Conservation (phyloP, 2,888 invertebrate species). For the Lasioglossum marginatum region DNA sequence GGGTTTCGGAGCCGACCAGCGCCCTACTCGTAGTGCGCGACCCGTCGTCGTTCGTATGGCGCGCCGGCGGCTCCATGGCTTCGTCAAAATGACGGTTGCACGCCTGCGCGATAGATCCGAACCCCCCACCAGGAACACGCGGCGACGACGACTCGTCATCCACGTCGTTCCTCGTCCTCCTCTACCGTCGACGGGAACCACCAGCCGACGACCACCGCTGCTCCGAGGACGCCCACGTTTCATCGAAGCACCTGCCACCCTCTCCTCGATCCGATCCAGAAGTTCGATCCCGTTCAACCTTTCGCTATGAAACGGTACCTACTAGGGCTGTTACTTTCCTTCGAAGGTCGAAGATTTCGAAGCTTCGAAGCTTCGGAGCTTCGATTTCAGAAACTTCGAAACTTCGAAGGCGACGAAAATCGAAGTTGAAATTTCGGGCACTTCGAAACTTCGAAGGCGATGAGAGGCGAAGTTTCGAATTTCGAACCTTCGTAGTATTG, state of each 20-base stretch:
- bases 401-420: too few species aligned
- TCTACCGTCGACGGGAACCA: slow-evolving; percentile 59
- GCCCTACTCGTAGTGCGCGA: slow-evolving; percentile 87
- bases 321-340: too few species aligned
- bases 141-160: slow-evolving; percentile 56
- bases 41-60: slow-evolving; percentile 87
- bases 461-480: too few species aligned
- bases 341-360: too few species aligned
- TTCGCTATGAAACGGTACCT: not conserved
- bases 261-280: slow-evolving; percentile 12
- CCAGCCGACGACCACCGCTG: slow-evolving; percentile 59
- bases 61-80: slow-evolving; percentile 84
- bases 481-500: too few species aligned
- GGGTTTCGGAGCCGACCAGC: slow-evolving; percentile 85
- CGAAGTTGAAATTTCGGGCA: too few species aligned
- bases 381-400: too few species aligned
- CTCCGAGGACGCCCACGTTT: slow-evolving; percentile 64
- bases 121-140: slow-evolving; percentile 63
- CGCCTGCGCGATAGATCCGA: slow-evolving; percentile 81
- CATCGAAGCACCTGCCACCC: slow-evolving; percentile 58
- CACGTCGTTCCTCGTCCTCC: slow-evolving; percentile 52
- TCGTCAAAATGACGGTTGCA: slow-evolving; percentile 78
- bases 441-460: too few species aligned
- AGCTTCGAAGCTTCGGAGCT: too few species aligned
- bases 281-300: not conserved